Evolutionary conservation across 2,113 vertebrate genomes (phyloP), one percentile per base, ranked within the genome.

Genomic region (Suricata suricatta): DNA sequence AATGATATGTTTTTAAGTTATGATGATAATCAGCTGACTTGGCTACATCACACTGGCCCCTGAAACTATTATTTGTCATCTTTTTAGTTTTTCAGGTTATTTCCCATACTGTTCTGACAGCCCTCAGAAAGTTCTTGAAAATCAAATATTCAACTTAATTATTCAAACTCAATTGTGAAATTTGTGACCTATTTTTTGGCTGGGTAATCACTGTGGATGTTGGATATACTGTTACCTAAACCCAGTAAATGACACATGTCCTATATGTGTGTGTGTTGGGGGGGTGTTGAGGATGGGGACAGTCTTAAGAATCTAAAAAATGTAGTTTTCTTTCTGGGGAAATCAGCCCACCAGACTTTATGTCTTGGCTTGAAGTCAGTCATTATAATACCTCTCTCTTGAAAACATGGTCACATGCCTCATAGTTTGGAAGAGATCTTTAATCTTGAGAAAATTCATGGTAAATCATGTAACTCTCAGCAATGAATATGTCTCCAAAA

Each of bases 221-320:
- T 86, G 50, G 63, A 41, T 16, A 2, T 15, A 72, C 27, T 64
- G 29, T 17, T 23, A 66, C 7, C 27, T 66, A n/a, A 52, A 64
- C 44, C 33, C 7, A 7, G 7, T 60, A 14, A 63, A 7, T 31
- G 44, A 66, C 11, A 3, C 44, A 54, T 80, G 8, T 50, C 33
- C 3, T 9, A 4, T 38, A 38, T 35, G 9, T 83, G n/a, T 3
- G 27, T 1, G 35, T 10, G 1, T 16, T 0, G 8, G 50, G 38
- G 3, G 29, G 5, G 35, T 10, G 1, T 16, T 0, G 8, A 50
- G 38, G 3, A 2, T 16, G 27, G 3, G 29, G 5, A 7, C 14
- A 15, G n/a, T 76, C 7, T 21, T 27, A 66, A 77, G 7, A 29
- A n/a, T 63, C 63, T 41, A 25, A 71, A 64, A 23, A 33, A 23